Base-by-base conservation (phyloP, 2,888 invertebrate genomes). In the Cryptosula pallasiana region DNA sequence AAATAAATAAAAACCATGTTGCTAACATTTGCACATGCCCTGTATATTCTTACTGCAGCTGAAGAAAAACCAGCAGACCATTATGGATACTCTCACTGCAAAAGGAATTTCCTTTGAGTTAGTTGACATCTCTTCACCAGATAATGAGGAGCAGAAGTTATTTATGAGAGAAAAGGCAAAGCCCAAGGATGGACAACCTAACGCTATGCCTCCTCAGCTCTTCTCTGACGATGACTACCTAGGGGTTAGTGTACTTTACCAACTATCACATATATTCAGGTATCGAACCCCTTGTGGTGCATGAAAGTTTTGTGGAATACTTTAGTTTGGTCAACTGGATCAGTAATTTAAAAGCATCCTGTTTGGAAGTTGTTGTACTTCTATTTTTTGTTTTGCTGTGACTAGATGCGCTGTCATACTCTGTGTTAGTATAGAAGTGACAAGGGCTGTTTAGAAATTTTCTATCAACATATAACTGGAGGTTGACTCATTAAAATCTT, bases 51-150 rank as follows among this genome's bases (percentile, higher is more conserved):
- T 45, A n/a, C 86, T 87, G 73, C 83, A 97, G 97, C 93, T 97
- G 77, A 95, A 95, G 86, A 97, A 96, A 86, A 89, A 94, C 79
- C 96, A 97, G 85, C 94, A 95, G 84, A 90, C 95, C 76, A 94
- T 97, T 73, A 86, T 92, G 79, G 93, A 96, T 91, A 93, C 95
- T 81, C 87, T 98, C 80, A 94, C 95, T 82, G 93, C 95, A 78
- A 92, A 94, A 88, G 90, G 88, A 85, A 91, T 98, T 78, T 90
- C 91, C 79, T 95, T 94, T 86, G 91, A 93, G 84, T 88, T 90
- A 74, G 91, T 98, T 81, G 98, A 98, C 86, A 95, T 98, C 81
- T 92, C 96, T 71, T 95, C 95, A 84, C 95, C 96, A 25, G 93
- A 92, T 71, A 91, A 90, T 82, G 95, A 95, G 85, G 87, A 89